These are phyloP conservation scores for Byasa hedistus DNA, from an alignment of 2,888 invertebrate species.

Conservation along the genomic window DNA sequence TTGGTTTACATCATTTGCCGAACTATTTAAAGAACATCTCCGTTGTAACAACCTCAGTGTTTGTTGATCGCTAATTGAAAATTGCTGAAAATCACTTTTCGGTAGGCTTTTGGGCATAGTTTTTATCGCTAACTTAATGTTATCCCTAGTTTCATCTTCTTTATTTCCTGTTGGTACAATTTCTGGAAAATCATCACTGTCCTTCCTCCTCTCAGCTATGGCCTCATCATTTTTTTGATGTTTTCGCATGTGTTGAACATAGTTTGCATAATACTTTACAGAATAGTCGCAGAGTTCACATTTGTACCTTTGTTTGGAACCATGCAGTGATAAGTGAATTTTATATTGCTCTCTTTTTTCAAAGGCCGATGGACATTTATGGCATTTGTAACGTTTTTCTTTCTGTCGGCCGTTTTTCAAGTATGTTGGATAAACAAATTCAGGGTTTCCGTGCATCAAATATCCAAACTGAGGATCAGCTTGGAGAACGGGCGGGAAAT, in stretches of 20 bases:
- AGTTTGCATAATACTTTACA: conserved; percentile 91
- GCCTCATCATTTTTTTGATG: conserved; percentile 87
- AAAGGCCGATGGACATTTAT: conserved; percentile 92
- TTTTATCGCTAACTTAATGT: conserved; percentile 71
- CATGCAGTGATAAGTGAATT: conserved; percentile 89
- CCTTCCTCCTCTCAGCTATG: conserved; percentile 78
- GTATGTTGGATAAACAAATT: conserved; percentile 87
- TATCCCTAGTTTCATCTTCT: conserved; percentile 53
- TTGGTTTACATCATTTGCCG: conserved; percentile 54
- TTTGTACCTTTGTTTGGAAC: conserved; percentile 89
- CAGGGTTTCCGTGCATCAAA: conserved; percentile 86
- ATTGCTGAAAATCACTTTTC: conserved; percentile 75
- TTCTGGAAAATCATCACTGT: conserved; percentile 48
- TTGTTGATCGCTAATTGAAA: conserved; percentile 82
- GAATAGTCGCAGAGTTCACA: conserved; percentile 93
- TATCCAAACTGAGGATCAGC: conserved; percentile 85
- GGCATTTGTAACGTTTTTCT: conserved; percentile 89
- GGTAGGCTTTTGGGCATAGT: conserved; percentile 67
- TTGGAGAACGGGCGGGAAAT: conserved; percentile 75
- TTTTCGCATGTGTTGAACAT: conserved; percentile 89
- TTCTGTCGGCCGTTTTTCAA: conserved; percentile 86
- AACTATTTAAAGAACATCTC: conserved; percentile 66
- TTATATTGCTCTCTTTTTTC: conserved; percentile 92
- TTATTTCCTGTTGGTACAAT: conserved; percentile 50
- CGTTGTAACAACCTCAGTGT: conserved; percentile 80